A percentile compares a stretch with the other conserved stretches of the same genome.
Evolutionary conservation across 2,113 vertebrate genomes (phyloP).

Genomic region (Pteropus alecto): DNA sequence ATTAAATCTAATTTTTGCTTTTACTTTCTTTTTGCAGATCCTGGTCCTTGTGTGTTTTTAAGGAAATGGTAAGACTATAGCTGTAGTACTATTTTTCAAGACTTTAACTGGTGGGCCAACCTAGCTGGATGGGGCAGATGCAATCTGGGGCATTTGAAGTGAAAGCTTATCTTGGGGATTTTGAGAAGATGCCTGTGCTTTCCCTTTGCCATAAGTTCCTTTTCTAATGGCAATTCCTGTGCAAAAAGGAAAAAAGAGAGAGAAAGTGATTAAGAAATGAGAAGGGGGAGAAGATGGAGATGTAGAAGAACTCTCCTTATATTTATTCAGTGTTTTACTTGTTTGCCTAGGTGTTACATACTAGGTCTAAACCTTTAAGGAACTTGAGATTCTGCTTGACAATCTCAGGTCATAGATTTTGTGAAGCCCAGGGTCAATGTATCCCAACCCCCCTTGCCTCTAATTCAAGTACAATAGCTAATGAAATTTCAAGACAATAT

Average conservation of each 20-base stretch:
- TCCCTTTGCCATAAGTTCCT: neutral
- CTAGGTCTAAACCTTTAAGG: neutral
- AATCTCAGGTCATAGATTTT: neutral
- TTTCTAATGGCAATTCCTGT: neutral
- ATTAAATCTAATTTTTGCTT: slow-evolving; percentile 44
- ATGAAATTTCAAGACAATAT: neutral
- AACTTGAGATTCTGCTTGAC: neutral
- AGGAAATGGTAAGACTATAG: slow-evolving; percentile 60
- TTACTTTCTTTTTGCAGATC: slow-evolving; percentile 3
- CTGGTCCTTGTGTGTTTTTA: neutral
- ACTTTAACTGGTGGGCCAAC: neutral
- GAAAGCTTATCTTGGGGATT: neutral
- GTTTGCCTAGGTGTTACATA: neutral
- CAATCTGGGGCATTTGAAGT: neutral
- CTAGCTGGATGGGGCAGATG: neutral
- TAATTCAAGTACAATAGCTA: neutral
- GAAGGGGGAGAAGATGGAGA: neutral
- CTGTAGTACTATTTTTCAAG: neutral
- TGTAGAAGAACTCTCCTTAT: neutral
- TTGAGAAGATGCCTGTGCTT: neutral
- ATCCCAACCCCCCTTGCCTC: neutral
- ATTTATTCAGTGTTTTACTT: neutral
- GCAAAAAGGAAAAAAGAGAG: neutral
- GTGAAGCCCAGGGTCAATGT: neutral
- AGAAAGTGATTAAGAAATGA: neutral